A percentile compares a stretch with the other conserved stretches of the same genome.
These are phyloP conservation scores for Cephus pulcher DNA, from an alignment of 2,888 invertebrate genomes.

Conservation along the genomic window DNA sequence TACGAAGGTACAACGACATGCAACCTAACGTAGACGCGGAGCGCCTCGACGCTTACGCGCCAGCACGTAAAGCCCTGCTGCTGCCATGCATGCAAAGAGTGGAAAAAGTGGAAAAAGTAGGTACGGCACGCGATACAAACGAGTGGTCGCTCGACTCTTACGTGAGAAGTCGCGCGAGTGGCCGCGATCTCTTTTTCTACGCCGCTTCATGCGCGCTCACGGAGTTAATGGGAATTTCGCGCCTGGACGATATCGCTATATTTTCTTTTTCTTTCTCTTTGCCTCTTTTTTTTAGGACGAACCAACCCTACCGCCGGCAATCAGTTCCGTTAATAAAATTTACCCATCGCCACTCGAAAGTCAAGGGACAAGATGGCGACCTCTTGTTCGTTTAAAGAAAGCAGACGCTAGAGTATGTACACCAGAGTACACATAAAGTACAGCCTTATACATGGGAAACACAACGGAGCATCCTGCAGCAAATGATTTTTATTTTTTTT, in stretches of 20 bases:
- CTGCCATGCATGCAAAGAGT: slow-evolving; percentile 39
- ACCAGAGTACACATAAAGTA: background rate
- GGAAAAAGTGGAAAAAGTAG: too few relatives aligned
- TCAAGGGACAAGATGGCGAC: background rate
- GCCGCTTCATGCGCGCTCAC: background rate
- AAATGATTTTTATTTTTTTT: too few relatives aligned
- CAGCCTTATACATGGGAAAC: too few relatives aligned
- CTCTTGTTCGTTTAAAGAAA: background rate
- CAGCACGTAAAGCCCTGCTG: slow-evolving; percentile 28
- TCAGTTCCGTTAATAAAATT: background rate
- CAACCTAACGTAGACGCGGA: slow-evolving; percentile 29
- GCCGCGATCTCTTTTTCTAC: slow-evolving; percentile 1
- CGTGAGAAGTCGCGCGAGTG: background rate
- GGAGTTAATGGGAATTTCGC: background rate
- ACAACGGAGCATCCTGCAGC: background rate
- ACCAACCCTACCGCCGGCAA: background rate
- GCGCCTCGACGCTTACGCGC: slow-evolving; percentile 6
- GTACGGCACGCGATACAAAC: slow-evolving; percentile 58
- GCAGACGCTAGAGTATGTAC: too few relatives aligned
- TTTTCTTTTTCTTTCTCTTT: slow-evolving; percentile 11
- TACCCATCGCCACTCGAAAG: background rate
- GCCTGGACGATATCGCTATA: background rate
- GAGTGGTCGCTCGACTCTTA: slow-evolving; percentile 31
- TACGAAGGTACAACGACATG: slow-evolving; percentile 26
- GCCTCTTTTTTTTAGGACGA: background rate